Base-by-base conservation (phyloP, 1,140 invertebrate genomes). In the Xylocopa sonorina region DNA sequence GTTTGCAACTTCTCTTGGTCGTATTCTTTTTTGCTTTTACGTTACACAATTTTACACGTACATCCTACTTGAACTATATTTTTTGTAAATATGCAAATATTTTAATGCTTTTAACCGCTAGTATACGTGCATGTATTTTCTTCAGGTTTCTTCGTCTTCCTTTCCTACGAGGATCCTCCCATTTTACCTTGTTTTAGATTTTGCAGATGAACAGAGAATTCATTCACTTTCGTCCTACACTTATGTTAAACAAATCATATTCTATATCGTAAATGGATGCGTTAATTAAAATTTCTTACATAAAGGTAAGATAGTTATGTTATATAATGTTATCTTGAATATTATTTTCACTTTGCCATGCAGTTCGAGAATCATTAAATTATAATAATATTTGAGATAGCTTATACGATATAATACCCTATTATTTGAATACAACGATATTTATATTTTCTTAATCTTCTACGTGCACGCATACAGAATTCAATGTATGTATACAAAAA, bases 1-100 rank as follows among this genome's bases (percentile, higher is more conserved):
- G 24, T 50, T 67, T 53, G n/a, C 48, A 79, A 46, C 48, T 57
- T 74, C 32, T 74, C 32, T 80, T 57, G 7, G 50, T 79, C 66
- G 16, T 46, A 12, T 27, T 46, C 21, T 43, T 48, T 32, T 3
- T 62, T 50, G 5, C 62, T 50, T 75, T 78, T 72, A 27, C 53
- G 16, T 48, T 24, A n/a, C 24, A 21, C 16, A n/a, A 18, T 2
- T 24, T 43, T n/a, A 64, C 12, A 43, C n/a, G 0, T 14, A 50
- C 9, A 73, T 62, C n/a, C 57, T 50, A 34, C 43, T 64, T 64
- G 10, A 12, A 24, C 34, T 10, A 63, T 53, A 51, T 27, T 12
- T 64, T 5, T 2, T 34, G 21, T 3, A 27, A 50, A 38, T 46
- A 7, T 57, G 1, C 24, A 3, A 50, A 73, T 62, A 48, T 62